Conservation (phyloP, 64 coral and sea anemone genomes). For the Orbicella faveolata region DNA sequence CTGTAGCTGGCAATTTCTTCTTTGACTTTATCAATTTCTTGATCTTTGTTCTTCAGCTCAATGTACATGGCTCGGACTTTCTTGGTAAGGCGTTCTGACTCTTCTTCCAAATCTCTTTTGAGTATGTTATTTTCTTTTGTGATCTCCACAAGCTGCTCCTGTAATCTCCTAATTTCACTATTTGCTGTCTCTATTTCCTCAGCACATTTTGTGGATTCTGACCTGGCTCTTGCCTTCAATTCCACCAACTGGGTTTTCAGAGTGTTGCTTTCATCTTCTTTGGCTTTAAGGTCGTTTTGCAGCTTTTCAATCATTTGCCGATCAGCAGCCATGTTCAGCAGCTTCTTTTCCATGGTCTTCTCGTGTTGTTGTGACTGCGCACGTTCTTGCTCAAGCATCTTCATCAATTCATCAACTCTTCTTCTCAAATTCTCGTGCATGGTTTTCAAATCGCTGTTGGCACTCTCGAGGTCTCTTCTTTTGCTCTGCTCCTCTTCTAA, state of each 20-base stretch:
- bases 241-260: constrained; percentile 30
- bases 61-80: constrained; percentile 12
- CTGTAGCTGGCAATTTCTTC: not conserved
- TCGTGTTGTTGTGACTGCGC: constrained; percentile 51
- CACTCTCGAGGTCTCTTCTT: constrained; percentile 33
- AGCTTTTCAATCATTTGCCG: constrained; percentile 72
- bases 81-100: constrained; percentile 28
- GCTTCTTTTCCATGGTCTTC: constrained; percentile 57
- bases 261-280: constrained; percentile 49
- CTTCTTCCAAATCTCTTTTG: constrained; percentile 36
- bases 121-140: not conserved
- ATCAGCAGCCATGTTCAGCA: constrained; percentile 66
- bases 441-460: constrained; percentile 7
- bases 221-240: constrained; percentile 29
- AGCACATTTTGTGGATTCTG: constrained; percentile 10
- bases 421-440: constrained; percentile 45
- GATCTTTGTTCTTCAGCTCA: constrained; percentile 60
- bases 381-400: constrained; percentile 62
- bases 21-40: constrained; percentile 35
- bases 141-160: constrained; percentile 42
- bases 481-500: constrained; percentile 32
- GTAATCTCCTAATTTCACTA: constrained; percentile 25
- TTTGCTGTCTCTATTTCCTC: constrained; percentile 44
- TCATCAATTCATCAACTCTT: constrained; percentile 61
- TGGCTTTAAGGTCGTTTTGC: constrained; percentile 47